Conservation (phyloP, 2,888 invertebrate species). For the Pyrgus malvae region DNA sequence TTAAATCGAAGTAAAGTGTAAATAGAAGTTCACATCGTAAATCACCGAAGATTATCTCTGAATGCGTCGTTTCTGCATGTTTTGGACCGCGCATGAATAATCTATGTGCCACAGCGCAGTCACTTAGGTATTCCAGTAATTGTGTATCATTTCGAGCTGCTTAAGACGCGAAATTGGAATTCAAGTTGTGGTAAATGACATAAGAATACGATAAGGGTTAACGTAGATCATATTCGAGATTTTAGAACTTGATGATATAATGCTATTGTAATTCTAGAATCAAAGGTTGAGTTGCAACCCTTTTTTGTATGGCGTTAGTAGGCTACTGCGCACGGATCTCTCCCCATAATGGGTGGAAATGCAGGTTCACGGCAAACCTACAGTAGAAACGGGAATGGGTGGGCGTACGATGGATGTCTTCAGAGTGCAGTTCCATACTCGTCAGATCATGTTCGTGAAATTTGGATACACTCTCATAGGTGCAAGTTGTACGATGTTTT, state of each 20-base stretch:
- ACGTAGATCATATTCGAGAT: neutral
- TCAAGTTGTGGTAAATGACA: slow-evolving; percentile 10
- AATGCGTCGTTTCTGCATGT: slow-evolving; percentile 62
- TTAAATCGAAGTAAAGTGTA: slow-evolving; percentile 57
- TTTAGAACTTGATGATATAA: neutral
- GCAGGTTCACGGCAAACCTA: too few species aligned
- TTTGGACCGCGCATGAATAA: slow-evolving; percentile 68
- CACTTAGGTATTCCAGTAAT: slow-evolving; percentile 38
- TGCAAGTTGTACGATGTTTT: too few species aligned
- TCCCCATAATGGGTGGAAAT: too few species aligned
- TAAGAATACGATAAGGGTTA: slow-evolving; percentile 11
- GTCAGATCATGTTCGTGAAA: too few species aligned
- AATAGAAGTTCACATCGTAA: slow-evolving; percentile 69
- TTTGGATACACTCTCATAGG: too few species aligned
- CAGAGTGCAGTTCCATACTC: too few species aligned
- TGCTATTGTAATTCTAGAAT: neutral
- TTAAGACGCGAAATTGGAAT: slow-evolving; percentile 19
- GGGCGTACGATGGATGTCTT: too few species aligned
- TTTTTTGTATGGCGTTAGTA: too few species aligned
- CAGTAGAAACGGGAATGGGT: too few species aligned
- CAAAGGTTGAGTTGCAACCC: too few species aligned
- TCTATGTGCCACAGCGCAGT: slow-evolving; percentile 46
- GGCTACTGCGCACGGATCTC: too few species aligned
- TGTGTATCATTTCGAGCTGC: slow-evolving; percentile 36
- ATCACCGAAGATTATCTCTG: slow-evolving; percentile 74